phyloP scores from a whole-genome alignment of 2,888 invertebrate species.

The Baccha elongata region DNA sequence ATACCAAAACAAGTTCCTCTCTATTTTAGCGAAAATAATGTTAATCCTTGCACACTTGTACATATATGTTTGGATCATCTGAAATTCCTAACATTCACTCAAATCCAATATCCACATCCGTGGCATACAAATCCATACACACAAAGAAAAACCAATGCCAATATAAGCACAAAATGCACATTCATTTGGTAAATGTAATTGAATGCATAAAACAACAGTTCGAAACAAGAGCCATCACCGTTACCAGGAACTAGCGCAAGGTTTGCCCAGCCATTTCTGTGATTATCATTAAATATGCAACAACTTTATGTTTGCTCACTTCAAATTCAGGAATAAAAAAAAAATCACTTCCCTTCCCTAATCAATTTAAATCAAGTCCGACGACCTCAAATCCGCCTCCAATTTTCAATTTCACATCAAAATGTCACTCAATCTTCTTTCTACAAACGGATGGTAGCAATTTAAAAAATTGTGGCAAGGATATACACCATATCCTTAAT shows the following conservation, averaged over 20 bases:
- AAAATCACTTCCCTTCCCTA: slow-evolving; percentile 13
- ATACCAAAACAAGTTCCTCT: not conserved
- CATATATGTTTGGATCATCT: not conserved
- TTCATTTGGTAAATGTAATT: slow-evolving; percentile 42
- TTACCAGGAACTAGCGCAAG: not conserved
- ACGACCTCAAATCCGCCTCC: slow-evolving; percentile 40
- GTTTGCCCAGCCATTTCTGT: slow-evolving; percentile 20
- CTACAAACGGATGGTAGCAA: slow-evolving; percentile 3
- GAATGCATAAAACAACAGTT: slow-evolving; percentile 33
- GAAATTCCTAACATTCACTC: not conserved
- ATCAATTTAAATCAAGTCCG: slow-evolving; percentile 38
- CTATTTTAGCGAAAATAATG: too few relatives aligned
- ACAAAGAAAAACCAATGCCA: slow-evolving; percentile 20
- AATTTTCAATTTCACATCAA: slow-evolving; percentile 55
- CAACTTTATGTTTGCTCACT: slow-evolving; percentile 24
- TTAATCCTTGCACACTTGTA: too few relatives aligned
- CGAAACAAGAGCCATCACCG: slow-evolving; percentile 8
- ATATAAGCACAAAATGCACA: slow-evolving; percentile 34
- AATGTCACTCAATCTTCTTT: slow-evolving; percentile 53
- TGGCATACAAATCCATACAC: not conserved
- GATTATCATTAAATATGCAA: slow-evolving; percentile 46
- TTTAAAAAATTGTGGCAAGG: slow-evolving; percentile 11
- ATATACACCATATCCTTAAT: slow-evolving; percentile 60
- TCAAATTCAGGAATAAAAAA: slow-evolving; percentile 3
- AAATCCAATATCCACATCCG: not conserved